phyloP scores from a whole-genome alignment of 1,140 invertebrate genomes.

The Subanguina moxae region DNA sequence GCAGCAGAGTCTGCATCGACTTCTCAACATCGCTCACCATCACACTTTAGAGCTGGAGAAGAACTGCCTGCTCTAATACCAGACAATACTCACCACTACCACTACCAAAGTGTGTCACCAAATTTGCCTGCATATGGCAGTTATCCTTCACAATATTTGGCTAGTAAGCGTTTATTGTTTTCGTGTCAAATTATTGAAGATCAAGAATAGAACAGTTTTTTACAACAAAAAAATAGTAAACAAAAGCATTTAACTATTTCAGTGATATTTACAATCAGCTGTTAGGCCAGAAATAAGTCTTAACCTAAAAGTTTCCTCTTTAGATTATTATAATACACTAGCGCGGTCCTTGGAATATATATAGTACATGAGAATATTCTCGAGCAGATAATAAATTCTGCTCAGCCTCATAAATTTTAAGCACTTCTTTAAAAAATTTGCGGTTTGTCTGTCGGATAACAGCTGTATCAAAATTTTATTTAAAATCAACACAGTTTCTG shows the following conservation, averaged over 20 bases:
- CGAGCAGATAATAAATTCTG: no score
- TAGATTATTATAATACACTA: no score
- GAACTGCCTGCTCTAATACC: background rate
- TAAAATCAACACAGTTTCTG: no score
- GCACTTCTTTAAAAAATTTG: no score
- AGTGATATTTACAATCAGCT: background rate
- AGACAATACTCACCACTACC: conserved; percentile 1
- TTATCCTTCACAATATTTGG: background rate
- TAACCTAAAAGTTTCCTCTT: no score
- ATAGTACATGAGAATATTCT: no score
- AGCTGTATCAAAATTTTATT: no score
- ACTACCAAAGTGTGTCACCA: background rate
- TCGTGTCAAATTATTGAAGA: background rate
- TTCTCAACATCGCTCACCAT: background rate
- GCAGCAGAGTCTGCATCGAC: background rate
- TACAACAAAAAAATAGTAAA: background rate
- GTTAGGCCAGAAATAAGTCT: no score
- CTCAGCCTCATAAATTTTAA: no score
- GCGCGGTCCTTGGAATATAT: no score
- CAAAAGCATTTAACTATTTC: background rate
- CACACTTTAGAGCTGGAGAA: no score
- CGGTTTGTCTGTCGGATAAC: no score
- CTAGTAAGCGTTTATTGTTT: background rate
- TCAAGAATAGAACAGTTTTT: background rate
- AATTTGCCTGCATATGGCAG: background rate